phyloP scores from a whole-genome alignment of 2,888 invertebrate genomes.

The Odiellus spinosus region DNA sequence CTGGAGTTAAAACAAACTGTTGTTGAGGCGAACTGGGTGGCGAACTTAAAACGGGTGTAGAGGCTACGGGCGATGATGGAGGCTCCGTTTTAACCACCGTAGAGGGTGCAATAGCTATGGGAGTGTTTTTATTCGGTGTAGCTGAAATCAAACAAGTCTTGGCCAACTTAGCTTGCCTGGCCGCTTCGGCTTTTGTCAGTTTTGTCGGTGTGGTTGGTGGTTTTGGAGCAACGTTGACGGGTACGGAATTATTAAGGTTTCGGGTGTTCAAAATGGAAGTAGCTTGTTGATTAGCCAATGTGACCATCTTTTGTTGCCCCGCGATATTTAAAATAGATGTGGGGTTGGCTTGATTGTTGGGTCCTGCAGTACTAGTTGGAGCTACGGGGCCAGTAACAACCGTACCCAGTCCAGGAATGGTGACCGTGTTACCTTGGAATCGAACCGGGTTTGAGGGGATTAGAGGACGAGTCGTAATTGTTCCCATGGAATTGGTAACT shows the following conservation, averaged over 20 bases:
- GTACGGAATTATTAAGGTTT: neutral
- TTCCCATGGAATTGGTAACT: no score
- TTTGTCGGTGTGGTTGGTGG: slow-evolving; percentile 4
- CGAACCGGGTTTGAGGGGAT: slow-evolving; percentile 17
- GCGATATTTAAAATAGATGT: no score
- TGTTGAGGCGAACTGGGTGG: slow-evolving; percentile 24
- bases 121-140: neutral
- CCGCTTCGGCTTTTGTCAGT: slow-evolving; percentile 1
- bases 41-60: slow-evolving; percentile 16
- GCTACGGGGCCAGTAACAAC: slow-evolving; percentile 9
- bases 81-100: slow-evolving; percentile 4
- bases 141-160: slow-evolving; percentile 5
- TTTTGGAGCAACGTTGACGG: slow-evolving; percentile 4
- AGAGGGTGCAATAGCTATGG: neutral
- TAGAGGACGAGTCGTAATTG: no score
- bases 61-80: slow-evolving; percentile 23
- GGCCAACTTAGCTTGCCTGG: slow-evolving; percentile 3
- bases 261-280: no score
- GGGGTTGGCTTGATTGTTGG: no score
- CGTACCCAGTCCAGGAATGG: slow-evolving; percentile 11
- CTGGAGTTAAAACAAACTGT: slow-evolving; percentile 73
- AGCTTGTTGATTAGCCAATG: no score
- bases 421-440: slow-evolving; percentile 13
- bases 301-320: no score
- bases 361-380: neutral